Evolutionary conservation across 2,113 vertebrate species (phyloP), one percentile per base, ranked within the genome.

Genomic region (Empidonax traillii): DNA sequence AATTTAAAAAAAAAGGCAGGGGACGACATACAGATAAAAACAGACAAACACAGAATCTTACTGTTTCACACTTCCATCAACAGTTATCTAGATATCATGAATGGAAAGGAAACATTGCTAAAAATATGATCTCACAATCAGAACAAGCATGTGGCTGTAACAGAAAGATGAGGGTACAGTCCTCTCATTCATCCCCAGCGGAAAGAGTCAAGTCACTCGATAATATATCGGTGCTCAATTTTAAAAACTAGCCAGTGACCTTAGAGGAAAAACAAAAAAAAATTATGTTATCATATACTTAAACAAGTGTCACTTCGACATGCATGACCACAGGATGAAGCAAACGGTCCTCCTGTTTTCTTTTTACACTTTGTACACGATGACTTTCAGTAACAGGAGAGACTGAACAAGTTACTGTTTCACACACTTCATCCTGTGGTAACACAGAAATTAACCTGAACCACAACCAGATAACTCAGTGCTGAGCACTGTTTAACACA

Each of bases 401-500:
- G 46, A 84, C 41, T 23, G 53, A 95, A 87, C 33, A 90, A 91
- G 20, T 51, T 78, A 27, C 39, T 19, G 43, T 72, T 95, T 87
- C 89, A 94, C 35, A 79, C 78, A 44, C 49, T 96, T 97, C 92
- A 69, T 81, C 96, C 93, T 94, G 72, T 78, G 93, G 77, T 69
- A 93, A 89, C 93, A 96, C 52, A 91, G 74, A 69, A 95, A 83
- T 87, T 75, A 94, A 96, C 93, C 77, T 89, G 72, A 97, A 91
- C 1, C 76, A 88, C 39, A 89, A 67, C 12, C 59, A 92, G 55
- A 43, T 39, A 97, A 97, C 68, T 95, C 93, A 94, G 96, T 96
- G 97, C 85, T 94, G 96, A 95, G 85, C 90, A 81, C 69, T 81
- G 56, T 88, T 92, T 94, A 98, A 97, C 96, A 95, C 87, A 93